phyloP scores from a whole-genome alignment of 2,888 invertebrate genomes.

The Phania funesta region DNA sequence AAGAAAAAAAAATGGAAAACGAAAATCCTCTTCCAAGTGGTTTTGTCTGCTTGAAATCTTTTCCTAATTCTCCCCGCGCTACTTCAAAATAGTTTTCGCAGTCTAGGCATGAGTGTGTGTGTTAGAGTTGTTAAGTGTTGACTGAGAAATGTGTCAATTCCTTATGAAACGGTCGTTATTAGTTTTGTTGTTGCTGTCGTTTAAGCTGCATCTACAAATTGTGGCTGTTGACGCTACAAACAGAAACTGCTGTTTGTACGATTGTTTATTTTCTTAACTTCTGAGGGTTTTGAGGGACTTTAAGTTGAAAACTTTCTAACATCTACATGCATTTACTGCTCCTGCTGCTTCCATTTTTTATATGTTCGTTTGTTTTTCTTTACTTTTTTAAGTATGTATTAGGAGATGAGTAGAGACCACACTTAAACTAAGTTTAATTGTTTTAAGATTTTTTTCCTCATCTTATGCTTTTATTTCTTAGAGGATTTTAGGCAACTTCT shows the following conservation, averaged over 20 bases:
- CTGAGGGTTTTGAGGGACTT: slow-evolving; percentile 30
- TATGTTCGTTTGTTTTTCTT: not conserved
- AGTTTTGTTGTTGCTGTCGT: not conserved
- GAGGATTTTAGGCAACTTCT: slow-evolving; percentile 42
- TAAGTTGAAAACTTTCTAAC: slow-evolving; percentile 56
- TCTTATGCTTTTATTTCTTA: slow-evolving; percentile 17
- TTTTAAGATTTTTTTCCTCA: slow-evolving; percentile 40
- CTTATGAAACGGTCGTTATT: slow-evolving; percentile 39
- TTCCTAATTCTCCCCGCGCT: not conserved
- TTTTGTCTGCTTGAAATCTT: slow-evolving; percentile 40
- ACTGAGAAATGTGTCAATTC: slow-evolving; percentile 65
- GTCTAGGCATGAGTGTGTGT: not conserved
- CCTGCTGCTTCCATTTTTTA: not conserved
- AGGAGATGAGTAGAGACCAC: slow-evolving; percentile 56
- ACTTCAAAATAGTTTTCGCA: not conserved
- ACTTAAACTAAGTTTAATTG: slow-evolving; percentile 66
- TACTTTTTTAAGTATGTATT: slow-evolving; percentile 25
- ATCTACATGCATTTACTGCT: slow-evolving; percentile 19
- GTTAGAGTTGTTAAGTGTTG: slow-evolving; percentile 27
- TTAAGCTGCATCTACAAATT: slow-evolving; percentile 8
- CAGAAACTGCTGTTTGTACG: not conserved
- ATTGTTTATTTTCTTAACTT: slow-evolving; percentile 41
- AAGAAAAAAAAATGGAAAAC: not conserved
- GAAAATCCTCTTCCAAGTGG: slow-evolving; percentile 47
- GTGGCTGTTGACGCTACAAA: slow-evolving; percentile 15